Evolutionary conservation across 2,797 vertebrate species (phyloP).

Genomic region (Hybognathus amarus): DNA sequence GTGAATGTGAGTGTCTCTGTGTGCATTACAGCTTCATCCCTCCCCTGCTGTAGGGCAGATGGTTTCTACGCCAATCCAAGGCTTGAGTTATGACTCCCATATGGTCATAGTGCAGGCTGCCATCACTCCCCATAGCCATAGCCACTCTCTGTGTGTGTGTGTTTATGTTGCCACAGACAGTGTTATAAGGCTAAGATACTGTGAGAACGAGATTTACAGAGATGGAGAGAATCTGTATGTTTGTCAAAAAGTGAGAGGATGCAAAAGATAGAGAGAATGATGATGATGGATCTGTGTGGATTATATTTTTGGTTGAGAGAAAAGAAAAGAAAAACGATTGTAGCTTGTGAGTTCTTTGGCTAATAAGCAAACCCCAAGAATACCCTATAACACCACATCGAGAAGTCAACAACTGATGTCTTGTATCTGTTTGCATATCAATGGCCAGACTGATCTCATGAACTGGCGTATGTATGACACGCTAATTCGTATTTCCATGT

Average conservation of each 20-base stretch:
- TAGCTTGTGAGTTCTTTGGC: not conserved
- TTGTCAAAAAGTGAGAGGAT: conserved; percentile 19
- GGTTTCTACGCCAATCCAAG: conserved; percentile 66
- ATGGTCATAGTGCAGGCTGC: conserved; percentile 67
- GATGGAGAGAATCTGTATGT: conserved; percentile 11
- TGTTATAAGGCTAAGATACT: conserved; percentile 5
- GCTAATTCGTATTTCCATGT: no score
- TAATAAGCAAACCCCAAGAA: not conserved
- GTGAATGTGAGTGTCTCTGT: conserved; percentile 41
- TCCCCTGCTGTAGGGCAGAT: conserved; percentile 61
- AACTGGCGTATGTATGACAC: no score
- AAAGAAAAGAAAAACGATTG: not conserved
- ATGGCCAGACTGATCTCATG: not conserved
- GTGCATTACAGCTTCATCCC: conserved; percentile 54
- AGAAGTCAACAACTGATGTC: not conserved
- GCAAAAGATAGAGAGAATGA: conserved; percentile 4
- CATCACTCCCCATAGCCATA: conserved; percentile 48
- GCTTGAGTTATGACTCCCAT: conserved; percentile 71
- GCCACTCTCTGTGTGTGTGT: conserved; percentile 2
- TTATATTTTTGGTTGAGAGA: conserved; percentile 4
- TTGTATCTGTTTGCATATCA: not conserved
- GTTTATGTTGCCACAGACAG: conserved; percentile 34
- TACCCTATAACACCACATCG: not conserved
- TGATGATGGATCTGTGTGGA: not conserved
- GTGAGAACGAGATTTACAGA: conserved; percentile 33